Percentiles rank a stretch among this genome's conserved stretches.
phyloP scores from a whole-genome alignment of 2,113 vertebrate species.

The Serinus canaria region DNA sequence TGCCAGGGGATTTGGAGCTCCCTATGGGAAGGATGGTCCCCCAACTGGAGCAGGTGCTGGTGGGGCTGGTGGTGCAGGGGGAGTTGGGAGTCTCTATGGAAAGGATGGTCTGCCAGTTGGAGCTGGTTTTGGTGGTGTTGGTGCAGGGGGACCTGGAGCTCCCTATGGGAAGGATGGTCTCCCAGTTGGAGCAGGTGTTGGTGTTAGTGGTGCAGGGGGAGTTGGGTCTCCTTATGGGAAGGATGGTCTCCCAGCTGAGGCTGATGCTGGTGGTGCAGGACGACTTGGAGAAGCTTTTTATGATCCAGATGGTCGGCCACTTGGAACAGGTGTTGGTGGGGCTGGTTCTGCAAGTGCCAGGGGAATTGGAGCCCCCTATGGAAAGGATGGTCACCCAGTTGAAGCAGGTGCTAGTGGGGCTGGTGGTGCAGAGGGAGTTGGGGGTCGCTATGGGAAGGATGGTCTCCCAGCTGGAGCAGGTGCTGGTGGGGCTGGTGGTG shows the following conservation, averaged over 20 bases:
- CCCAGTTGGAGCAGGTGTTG: rapidly evolving
- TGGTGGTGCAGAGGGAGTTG: too few species aligned
- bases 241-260: neutral
- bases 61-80: neutral
- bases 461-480: neutral
- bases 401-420: too few species aligned
- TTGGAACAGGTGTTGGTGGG: neutral
- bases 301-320: too few species aligned
- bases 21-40: too few species aligned
- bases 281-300: too few species aligned
- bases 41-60: too few species aligned
- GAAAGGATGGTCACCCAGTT: too few species aligned
- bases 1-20: too few species aligned
- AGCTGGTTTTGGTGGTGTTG: rapidly evolving
- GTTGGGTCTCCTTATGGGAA: rapidly evolving
- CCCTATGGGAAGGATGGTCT: neutral
- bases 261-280: neutral
- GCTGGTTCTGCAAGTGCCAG: too few species aligned
- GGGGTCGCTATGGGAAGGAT: too few species aligned
- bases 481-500: neutral
- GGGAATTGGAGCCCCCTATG: too few species aligned
- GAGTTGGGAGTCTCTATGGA: neutral
- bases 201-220: neutral
- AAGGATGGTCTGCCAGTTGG: neutral
- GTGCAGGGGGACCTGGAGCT: neutral